phyloP scores from a whole-genome alignment of 2,113 vertebrate species.

The Sprattus sprattus region DNA sequence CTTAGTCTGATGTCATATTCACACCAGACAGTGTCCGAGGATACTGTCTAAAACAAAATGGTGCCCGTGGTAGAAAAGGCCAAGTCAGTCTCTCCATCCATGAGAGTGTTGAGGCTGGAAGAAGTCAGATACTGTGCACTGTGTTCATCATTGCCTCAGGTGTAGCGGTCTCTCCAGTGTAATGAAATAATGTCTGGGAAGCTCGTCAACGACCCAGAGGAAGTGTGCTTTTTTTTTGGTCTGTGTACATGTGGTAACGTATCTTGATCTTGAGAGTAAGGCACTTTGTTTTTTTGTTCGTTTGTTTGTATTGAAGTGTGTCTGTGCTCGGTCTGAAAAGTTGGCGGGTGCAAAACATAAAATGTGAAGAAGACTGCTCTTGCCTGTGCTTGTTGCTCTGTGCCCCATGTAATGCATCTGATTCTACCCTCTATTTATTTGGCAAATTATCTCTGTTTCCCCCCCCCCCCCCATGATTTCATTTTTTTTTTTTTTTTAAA shows the following conservation, averaged over 20 bases:
- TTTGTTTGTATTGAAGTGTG: background rate
- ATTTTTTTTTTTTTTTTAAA: background rate
- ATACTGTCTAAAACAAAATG: background rate
- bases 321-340: background rate
- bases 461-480: background rate
- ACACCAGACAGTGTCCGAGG: background rate
- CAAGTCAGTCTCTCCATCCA: background rate
- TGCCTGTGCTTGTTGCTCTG: conserved; percentile 18
- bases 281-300: background rate
- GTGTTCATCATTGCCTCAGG: background rate
- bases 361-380: background rate
- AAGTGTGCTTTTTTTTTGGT: background rate
- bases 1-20: background rate
- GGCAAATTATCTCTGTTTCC: background rate
- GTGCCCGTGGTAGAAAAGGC: background rate
- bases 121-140: background rate
- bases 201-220: background rate
- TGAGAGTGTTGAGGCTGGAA: background rate
- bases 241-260: too few species aligned
- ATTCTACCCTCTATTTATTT: conserved; percentile 12
- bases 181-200: background rate
- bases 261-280: too few species aligned
- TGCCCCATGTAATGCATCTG: background rate
- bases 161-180: background rate
- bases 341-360: background rate